These are phyloP conservation scores for Glyphotaelius pellucidus DNA, from an alignment of 2,888 invertebrate species.

Conservation along the genomic window DNA sequence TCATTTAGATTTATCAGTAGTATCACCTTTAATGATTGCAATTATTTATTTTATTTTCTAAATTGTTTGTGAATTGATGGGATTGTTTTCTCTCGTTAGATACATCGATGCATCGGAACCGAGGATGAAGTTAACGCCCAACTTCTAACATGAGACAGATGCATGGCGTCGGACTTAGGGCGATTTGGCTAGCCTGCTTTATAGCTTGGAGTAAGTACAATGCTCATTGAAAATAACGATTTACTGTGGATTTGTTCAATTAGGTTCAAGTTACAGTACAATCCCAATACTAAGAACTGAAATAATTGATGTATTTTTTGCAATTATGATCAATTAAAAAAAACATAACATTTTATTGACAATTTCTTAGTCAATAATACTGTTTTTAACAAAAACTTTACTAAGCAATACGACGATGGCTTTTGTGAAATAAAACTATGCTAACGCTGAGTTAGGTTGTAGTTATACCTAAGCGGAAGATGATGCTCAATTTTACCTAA, in stretches of 20 bases:
- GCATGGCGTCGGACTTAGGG: slow-evolving; percentile 20
- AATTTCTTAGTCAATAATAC: no score
- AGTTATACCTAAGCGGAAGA: no score
- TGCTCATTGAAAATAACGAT: not conserved
- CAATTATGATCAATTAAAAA: no score
- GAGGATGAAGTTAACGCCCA: slow-evolving; percentile 21
- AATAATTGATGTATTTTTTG: no score
- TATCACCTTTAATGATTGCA: no score
- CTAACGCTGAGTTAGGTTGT: no score
- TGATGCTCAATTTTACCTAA: no score
- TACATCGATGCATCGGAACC: slow-evolving; percentile 11
- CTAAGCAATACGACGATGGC: no score
- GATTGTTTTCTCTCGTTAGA: not conserved
- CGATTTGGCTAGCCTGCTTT: slow-evolving; percentile 23
- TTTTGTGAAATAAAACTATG: no score
- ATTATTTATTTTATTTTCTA: not conserved
- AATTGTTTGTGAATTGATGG: not conserved
- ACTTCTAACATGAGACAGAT: slow-evolving; percentile 40
- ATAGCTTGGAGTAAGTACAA: slow-evolving; percentile 36
- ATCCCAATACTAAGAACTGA: not conserved
- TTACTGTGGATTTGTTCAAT: not conserved
- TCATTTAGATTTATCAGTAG: no score
- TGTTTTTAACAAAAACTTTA: no score
- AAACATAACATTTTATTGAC: no score
- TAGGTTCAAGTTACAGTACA: not conserved